Conservation (phyloP, 92 coral and sea anemone genomes). For the Heliopora coerulea region DNA sequence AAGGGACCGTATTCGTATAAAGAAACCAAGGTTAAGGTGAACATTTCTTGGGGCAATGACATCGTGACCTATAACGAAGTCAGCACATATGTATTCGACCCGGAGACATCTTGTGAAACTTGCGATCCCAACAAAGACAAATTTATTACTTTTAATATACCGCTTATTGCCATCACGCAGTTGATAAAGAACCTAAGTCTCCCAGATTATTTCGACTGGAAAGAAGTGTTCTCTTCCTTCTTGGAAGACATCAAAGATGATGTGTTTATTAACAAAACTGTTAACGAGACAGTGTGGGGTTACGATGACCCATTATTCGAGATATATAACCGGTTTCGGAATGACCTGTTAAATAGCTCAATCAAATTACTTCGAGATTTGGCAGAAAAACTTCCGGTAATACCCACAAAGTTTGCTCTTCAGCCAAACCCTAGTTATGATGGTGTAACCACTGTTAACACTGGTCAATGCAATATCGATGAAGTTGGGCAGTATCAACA, state of each 20-base stretch:
- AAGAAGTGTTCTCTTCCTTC: conserved; percentile 21
- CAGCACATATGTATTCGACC: conserved; percentile 72
- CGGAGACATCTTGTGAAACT: conserved; percentile 60
- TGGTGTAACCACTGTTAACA: conserved; percentile 64
- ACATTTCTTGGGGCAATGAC: conserved; percentile 67
- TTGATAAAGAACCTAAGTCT: neutral
- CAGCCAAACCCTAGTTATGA: conserved; percentile 72
- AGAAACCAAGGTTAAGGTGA: conserved; percentile 68
- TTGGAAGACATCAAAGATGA: conserved; percentile 52
- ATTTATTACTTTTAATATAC: conserved; percentile 70
- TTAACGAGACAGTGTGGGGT: conserved; percentile 84
- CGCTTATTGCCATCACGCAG: conserved; percentile 68
- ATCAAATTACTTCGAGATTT: neutral
- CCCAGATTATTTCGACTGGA: conserved; percentile 19
- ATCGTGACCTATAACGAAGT: conserved; percentile 70
- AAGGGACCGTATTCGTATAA: conserved; percentile 90
- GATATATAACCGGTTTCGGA: conserved; percentile 52
- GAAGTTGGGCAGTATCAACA: conserved; percentile 52
- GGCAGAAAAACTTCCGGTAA: conserved; percentile 51
- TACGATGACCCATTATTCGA: conserved; percentile 73
- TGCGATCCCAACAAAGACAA: conserved; percentile 65
- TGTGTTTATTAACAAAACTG: conserved; percentile 58
- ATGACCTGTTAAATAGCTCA: no score
- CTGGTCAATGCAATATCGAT: conserved; percentile 66
- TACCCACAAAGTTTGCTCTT: conserved; percentile 63